Percentiles rank a stretch among this genome's conserved stretches.
Conservation (phyloP, 2,888 invertebrate species). For the Ommatoiulus sabulosus region DNA sequence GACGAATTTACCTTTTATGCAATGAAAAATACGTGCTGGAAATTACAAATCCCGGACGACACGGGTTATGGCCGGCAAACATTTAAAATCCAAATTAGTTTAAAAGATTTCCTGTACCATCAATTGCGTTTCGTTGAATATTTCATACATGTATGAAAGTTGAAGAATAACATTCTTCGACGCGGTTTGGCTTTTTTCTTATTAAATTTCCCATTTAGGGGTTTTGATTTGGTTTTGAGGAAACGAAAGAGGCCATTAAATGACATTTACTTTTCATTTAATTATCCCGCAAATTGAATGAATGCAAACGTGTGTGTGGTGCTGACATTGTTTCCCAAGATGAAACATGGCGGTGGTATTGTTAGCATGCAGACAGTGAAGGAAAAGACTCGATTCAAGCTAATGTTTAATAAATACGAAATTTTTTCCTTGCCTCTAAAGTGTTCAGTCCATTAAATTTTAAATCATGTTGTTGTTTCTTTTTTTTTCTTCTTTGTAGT, state of each 20-base stretch:
- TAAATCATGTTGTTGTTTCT: background rate
- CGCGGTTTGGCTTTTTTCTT: background rate
- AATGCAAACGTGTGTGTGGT: background rate
- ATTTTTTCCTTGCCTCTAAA: background rate
- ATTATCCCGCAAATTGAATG: constrained; percentile 27
- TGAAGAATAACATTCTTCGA: background rate
- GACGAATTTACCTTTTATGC: constrained; percentile 16
- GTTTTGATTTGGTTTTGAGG: background rate
- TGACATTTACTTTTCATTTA: constrained; percentile 24
- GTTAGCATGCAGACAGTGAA: constrained; percentile 20
- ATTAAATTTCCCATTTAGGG: background rate
- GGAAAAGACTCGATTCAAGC: background rate
- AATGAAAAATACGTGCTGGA: background rate
- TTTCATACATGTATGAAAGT: background rate
- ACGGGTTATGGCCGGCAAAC: background rate
- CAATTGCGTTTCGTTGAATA: constrained; percentile 20
- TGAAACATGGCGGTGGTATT: background rate
- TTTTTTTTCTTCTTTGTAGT: background rate
- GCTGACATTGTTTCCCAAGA: constrained; percentile 5
- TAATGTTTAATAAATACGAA: background rate
- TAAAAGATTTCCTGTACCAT: constrained; percentile 37
- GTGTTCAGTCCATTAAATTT: background rate
- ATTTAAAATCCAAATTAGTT: constrained; percentile 40
- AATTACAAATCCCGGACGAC: background rate
- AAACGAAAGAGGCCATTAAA: background rate